Evolutionary conservation across 2,113 vertebrate genomes (phyloP), one percentile per base, ranked within the genome.

Genomic region (Microcebus ravelobensis): DNA sequence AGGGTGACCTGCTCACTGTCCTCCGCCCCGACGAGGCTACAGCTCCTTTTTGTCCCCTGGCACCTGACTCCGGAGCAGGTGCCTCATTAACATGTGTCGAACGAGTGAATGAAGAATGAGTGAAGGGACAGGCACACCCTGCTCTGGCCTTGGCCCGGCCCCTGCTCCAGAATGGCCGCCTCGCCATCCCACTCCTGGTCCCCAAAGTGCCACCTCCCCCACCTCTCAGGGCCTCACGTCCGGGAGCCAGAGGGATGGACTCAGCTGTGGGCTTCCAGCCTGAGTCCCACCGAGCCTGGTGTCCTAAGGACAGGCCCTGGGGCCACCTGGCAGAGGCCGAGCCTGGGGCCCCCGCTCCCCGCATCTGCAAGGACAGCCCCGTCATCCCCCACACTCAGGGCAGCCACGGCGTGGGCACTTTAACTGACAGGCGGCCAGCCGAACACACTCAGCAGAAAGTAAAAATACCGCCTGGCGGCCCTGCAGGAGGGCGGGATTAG

Each of bases 231-330:
- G 13, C 59, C 31, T 65, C 15, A 2, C 36, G 70, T 76, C 39
- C 77, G 3, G 21, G 27, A n/a, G 55, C 29, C 42, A 73, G 65
- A 73, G 31, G 27, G 13, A 39, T 8, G 13, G 52, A 29, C 50
- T 76, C 0, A 0, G 4, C 7, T 0, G 0, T 5, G 63, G 55
- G 48, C 65, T 34, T 59, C 88, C 52, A 34, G 21, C 31, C 17
- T 31, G 74, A 11, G 29, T 1, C 27, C 83, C 52, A 79, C 45
- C 27, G 50, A 63, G 79, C 13, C 83, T 57, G 14, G 14, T 45
- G 8, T 6, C 67, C 93, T 70, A 31, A 73, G n/a, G 48, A 42
- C 3, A 18, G 63, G 45, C 50, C 71, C 74, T 42, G 36, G 57
- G 79, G 74, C 65, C 45, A 34, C 74, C 82, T 25, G 59, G 9